These are phyloP conservation scores for Hypsibius dujardini DNA, from an alignment of 1,140 invertebrate genomes.

Conservation along the genomic window DNA sequence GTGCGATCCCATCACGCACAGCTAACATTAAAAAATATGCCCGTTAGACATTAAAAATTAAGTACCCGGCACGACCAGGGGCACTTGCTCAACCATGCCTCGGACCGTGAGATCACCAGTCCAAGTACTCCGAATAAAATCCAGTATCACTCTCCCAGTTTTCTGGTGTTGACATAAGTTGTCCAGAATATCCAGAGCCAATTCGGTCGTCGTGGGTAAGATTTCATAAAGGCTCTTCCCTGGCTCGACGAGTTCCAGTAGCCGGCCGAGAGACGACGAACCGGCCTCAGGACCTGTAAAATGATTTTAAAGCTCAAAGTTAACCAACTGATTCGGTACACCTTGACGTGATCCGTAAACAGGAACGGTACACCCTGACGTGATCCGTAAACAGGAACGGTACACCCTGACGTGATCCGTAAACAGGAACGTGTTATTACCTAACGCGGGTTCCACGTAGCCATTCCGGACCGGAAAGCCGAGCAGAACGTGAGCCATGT, in stretches of 20 bases:
- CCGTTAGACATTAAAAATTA: too few species aligned
- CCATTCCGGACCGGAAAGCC: slow-evolving; percentile 6
- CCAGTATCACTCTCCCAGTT: neutral
- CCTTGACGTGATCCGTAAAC: too few species aligned
- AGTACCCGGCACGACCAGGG: neutral
- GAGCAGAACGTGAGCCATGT: neutral
- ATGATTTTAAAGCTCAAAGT: too few species aligned
- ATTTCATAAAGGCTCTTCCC: neutral
- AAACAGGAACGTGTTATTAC: too few species aligned
- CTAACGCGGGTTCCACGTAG: neutral
- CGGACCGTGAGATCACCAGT: neutral
- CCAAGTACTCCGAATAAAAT: neutral
- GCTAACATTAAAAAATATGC: too few species aligned
- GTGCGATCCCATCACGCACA: too few species aligned
- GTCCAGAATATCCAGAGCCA: slow-evolving; percentile 3
- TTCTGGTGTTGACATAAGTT: neutral
- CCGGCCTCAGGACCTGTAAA: too few species aligned
- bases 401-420: too few species aligned
- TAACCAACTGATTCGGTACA: too few species aligned
- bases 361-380: too few species aligned
- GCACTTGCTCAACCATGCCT: neutral
- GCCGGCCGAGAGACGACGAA: too few species aligned
- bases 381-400: too few species aligned
- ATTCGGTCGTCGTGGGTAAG: neutral
- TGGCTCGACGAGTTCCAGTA: neutral